phyloP scores from a whole-genome alignment of 2,113 vertebrate species.

The Naja naja region DNA sequence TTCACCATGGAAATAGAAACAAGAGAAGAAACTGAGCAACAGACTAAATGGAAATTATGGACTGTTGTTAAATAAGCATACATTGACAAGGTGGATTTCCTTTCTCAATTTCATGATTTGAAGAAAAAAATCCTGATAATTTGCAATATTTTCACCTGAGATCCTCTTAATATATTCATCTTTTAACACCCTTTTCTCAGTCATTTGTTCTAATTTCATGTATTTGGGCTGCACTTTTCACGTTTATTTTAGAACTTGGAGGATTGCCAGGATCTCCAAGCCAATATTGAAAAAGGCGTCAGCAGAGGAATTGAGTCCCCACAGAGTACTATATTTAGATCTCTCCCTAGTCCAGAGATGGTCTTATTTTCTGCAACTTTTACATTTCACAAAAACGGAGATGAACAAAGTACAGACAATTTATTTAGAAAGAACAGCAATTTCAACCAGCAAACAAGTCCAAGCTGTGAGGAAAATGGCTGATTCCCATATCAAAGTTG shows the following conservation, averaged over 20 bases:
- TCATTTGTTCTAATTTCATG: background rate
- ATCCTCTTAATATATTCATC: background rate
- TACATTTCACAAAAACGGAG: background rate
- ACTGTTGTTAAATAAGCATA: background rate
- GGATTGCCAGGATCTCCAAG: background rate
- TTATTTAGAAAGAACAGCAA: background rate
- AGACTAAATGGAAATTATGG: background rate
- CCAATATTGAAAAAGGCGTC: background rate
- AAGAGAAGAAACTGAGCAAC: background rate
- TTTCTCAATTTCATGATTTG: background rate
- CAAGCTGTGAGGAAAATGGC: background rate
- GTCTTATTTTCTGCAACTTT: background rate
- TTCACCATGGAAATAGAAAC: background rate
- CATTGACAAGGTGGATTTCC: background rate
- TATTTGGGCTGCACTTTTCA: background rate
- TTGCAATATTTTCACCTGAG: background rate
- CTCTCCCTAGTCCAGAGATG: background rate
- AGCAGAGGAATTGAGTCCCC: background rate
- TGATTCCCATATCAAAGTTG: background rate
- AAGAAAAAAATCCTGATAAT: background rate
- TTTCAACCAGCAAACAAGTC: background rate
- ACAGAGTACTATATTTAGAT: background rate
- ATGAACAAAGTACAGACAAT: background rate
- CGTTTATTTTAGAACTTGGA: background rate
- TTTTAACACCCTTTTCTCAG: background rate